A percentile compares a stretch with the other conserved stretches of the same genome.
Conservation (phyloP, 1,140 invertebrate genomes). For the Hesperophylax magnus region DNA sequence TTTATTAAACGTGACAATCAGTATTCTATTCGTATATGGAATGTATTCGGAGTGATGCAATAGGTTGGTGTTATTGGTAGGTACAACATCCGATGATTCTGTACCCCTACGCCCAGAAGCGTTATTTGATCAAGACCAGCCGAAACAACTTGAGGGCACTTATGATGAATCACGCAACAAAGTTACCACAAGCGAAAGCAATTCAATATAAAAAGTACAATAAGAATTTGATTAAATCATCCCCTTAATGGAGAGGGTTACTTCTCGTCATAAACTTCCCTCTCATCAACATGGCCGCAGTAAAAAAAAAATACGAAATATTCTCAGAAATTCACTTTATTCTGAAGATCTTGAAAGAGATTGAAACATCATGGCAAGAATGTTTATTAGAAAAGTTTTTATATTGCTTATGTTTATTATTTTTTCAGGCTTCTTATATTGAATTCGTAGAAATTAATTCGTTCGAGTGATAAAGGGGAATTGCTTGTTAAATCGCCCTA, state of each 20-base stretch:
- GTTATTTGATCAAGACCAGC: not conserved
- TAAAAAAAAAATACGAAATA: conserved; percentile 1
- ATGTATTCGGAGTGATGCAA: no score
- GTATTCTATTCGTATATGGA: no score
- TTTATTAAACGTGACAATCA: no score
- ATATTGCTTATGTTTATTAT: no score
- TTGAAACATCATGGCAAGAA: not conserved
- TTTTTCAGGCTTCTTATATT: no score
- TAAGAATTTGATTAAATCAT: conserved; percentile 50
- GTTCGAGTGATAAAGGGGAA: no score
- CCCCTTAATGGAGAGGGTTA: conserved; percentile 42
- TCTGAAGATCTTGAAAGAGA: conserved; percentile 3
- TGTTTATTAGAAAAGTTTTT: not conserved
- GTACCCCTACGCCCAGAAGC: not conserved
- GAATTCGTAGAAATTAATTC: no score
- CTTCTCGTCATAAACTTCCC: conserved; percentile 22
- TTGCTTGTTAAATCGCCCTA: no score
- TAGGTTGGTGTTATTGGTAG: no score
- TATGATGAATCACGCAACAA: conserved; percentile 43
- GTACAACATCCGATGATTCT: no score
- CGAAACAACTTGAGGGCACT: conserved; percentile 36
- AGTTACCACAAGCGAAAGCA: conserved; percentile 30
- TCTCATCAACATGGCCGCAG: conserved; percentile 26
- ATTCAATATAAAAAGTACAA: conserved; percentile 48
- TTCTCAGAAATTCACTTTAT: conserved; percentile 27